These are phyloP conservation scores for Vireo griseus DNA, from an alignment of 2,797 vertebrate genomes.

Conservation along the genomic window DNA sequence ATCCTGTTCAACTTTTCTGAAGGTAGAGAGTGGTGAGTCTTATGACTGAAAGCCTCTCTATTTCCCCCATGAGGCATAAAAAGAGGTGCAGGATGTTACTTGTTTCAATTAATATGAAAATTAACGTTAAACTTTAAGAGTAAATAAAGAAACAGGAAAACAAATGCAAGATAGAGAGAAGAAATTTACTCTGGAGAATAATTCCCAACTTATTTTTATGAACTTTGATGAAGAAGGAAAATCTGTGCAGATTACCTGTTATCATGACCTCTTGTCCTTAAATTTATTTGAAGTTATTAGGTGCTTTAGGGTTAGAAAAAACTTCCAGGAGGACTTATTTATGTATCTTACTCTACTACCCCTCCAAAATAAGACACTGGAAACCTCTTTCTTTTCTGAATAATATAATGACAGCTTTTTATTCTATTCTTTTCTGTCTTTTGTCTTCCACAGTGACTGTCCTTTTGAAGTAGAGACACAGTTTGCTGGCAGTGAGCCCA, in stretches of 20 bases:
- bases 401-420: neutral
- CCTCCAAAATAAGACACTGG: neutral
- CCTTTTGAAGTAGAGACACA: neutral
- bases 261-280: neutral
- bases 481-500: neutral
- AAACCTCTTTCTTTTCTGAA: neutral
- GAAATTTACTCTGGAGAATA: neutral
- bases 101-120: neutral
- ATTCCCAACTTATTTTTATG: neutral
- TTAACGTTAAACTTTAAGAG: neutral
- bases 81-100: neutral
- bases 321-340: neutral
- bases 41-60: neutral
- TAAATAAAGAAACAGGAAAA: neutral
- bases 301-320: neutral
- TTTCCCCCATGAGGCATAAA: neutral
- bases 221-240: neutral
- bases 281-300: neutral
- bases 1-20: neutral
- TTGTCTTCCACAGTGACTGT: neutral
- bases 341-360: neutral
- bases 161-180: neutral
- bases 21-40: neutral
- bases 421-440: neutral
- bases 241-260: neutral